A percentile compares a stretch with the other conserved stretches of the same genome.
phyloP scores from a whole-genome alignment of 2,797 vertebrate species.

The Schizopygopsis malacanthus region DNA sequence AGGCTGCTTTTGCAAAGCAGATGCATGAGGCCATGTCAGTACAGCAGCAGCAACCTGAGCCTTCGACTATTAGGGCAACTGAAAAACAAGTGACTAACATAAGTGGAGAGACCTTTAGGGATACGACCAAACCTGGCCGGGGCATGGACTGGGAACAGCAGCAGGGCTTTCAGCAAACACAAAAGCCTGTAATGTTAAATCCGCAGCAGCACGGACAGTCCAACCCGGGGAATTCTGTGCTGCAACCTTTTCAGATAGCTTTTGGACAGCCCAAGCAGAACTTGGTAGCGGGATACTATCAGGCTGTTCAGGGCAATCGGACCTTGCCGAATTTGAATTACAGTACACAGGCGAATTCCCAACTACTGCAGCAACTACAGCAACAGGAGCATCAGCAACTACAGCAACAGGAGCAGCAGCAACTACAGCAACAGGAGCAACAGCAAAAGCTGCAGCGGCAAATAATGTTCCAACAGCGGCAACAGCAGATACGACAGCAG shows the following conservation, averaged over 20 bases:
- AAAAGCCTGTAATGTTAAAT: conserved; percentile 80
- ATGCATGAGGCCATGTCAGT: conserved; percentile 66
- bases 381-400: conserved; percentile 74
- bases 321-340: conserved; percentile 86
- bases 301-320: conserved; percentile 87
- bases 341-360: conserved; percentile 70
- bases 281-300: conserved; percentile 82
- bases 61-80: conserved; percentile 74
- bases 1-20: conserved; percentile 72
- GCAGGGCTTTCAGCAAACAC: conserved; percentile 80
- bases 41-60: conserved; percentile 56
- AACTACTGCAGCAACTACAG: conserved; percentile 63
- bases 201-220: conserved; percentile 78
- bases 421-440: conserved; percentile 63
- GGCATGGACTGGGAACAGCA: conserved; percentile 81
- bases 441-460: conserved; percentile 85
- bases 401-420: conserved; percentile 56
- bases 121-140: conserved; percentile 64
- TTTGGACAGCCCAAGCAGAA: conserved; percentile 93
- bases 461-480: conserved; percentile 20
- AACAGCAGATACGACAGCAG: conserved; percentile 55
- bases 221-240: conserved; percentile 77
- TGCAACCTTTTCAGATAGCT: conserved; percentile 95
- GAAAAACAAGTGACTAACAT: conserved; percentile 79
- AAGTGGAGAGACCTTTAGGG: conserved; percentile 70